phyloP scores from a whole-genome alignment of 1,140 invertebrate species.

The Himalopsyche phryganea region DNA sequence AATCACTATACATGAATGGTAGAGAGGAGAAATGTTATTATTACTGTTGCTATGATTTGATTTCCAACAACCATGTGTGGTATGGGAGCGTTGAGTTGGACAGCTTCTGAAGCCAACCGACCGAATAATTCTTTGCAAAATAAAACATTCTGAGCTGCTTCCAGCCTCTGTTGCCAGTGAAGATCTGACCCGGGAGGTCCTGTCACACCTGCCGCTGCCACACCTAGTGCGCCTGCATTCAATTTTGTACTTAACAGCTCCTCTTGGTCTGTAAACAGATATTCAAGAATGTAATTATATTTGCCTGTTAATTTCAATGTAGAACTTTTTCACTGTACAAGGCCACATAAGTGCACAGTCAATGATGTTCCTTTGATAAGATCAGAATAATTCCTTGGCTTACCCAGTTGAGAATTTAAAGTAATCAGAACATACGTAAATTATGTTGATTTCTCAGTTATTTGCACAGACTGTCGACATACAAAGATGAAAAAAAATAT shows the following conservation, averaged over 20 bases:
- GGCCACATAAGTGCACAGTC: too few relatives aligned
- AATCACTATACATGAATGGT: too few relatives aligned
- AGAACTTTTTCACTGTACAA: too few relatives aligned
- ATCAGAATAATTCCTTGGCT: too few relatives aligned
- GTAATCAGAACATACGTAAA: too few relatives aligned
- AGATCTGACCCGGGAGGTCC: constrained; percentile 69
- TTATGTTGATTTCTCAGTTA: too few relatives aligned
- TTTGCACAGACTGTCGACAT: too few relatives aligned
- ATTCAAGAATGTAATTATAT: neutral
- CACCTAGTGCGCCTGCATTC: constrained; percentile 63
- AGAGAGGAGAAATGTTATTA: too few relatives aligned
- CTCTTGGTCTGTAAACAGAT: constrained; percentile 65
- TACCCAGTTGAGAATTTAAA: too few relatives aligned
- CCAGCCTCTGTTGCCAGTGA: constrained; percentile 92
- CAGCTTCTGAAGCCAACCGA: constrained; percentile 90
- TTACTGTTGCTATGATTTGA: constrained; percentile 90
- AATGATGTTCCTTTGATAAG: too few relatives aligned
- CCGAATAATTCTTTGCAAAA: constrained; percentile 97
- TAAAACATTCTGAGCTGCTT: constrained; percentile 93
- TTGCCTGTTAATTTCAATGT: too few relatives aligned
- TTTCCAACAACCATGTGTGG: constrained; percentile 96
- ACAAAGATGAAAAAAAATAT: too few relatives aligned
- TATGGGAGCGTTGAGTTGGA: constrained; percentile 86
- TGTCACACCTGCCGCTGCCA: constrained; percentile 58
- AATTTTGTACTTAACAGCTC: constrained; percentile 75